Evolutionary conservation across 2,113 vertebrate genomes (phyloP).

Genomic region (Terrapene triunguis): DNA sequence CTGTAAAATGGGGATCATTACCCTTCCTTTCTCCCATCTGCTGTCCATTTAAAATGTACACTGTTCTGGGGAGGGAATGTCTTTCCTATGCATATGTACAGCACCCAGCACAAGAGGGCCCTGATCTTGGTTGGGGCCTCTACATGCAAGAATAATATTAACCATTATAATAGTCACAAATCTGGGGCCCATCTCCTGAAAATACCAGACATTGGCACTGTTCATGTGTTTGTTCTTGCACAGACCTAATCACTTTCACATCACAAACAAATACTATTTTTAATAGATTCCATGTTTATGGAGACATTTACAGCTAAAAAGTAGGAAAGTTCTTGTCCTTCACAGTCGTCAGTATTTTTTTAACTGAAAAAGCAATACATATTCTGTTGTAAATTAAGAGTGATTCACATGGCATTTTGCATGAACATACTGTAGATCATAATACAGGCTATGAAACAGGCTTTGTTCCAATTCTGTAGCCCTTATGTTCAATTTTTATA

Average conservation of each 20-base stretch:
- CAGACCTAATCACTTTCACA: conserved; percentile 66
- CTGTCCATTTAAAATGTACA: background rate
- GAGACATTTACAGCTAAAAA: conserved; percentile 46
- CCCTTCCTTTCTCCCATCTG: background rate
- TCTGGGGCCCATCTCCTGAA: conserved; percentile 26
- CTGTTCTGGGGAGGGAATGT: background rate
- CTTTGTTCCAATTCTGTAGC: conserved; percentile 70
- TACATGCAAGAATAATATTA: background rate
- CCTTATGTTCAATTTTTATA: conserved; percentile 52
- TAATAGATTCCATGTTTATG: conserved; percentile 67
- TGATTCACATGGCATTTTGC: conserved; percentile 61
- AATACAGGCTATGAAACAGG: conserved; percentile 64
- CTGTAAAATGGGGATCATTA: background rate
- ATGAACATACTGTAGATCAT: background rate
- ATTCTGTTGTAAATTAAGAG: conserved; percentile 72
- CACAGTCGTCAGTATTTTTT: background rate
- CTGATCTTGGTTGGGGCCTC: background rate
- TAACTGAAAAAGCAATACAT: conserved; percentile 35
- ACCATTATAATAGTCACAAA: background rate
- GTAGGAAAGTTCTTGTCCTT: conserved; percentile 52
- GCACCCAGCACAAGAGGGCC: background rate
- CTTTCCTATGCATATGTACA: background rate
- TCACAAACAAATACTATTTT: conserved; percentile 66
- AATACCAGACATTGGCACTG: background rate
- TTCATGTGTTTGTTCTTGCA: conserved; percentile 50